These are phyloP conservation scores for Calliphora vomitoria DNA, from an alignment of 2,888 invertebrate genomes.

Conservation along the genomic window DNA sequence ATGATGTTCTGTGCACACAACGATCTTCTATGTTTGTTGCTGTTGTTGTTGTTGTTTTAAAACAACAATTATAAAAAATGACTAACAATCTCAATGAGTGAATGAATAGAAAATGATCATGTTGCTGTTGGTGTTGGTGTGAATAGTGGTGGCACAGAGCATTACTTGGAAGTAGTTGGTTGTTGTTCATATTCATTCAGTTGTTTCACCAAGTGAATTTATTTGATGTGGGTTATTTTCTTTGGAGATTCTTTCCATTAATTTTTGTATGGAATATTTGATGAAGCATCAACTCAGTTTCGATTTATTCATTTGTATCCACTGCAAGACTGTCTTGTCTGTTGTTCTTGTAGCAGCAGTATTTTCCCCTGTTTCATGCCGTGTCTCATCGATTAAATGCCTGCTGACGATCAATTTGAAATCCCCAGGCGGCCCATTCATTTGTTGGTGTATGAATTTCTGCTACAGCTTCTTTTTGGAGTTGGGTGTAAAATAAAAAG, in stretches of 20 bases:
- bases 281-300: slow-evolving; percentile 69
- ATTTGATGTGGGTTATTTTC: slow-evolving; percentile 68
- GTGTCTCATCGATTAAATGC: slow-evolving; percentile 78
- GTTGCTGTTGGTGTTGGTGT: background rate
- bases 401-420: slow-evolving; percentile 78
- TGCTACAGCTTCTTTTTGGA: slow-evolving; percentile 31
- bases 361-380: slow-evolving; percentile 44
- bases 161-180: slow-evolving; percentile 15
- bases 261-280: slow-evolving; percentile 45
- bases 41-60: slow-evolving; percentile 1
- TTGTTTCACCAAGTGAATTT: slow-evolving; percentile 30
- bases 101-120: slow-evolving; percentile 6
- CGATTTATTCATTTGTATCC: slow-evolving; percentile 50
- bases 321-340: slow-evolving; percentile 26
- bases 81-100: slow-evolving; percentile 57
- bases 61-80: slow-evolving; percentile 50
- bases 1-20: background rate
- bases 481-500: slow-evolving; percentile 61
- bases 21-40: background rate
- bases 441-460: slow-evolving; percentile 61
- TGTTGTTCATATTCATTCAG: slow-evolving; percentile 7
- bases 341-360: slow-evolving; percentile 7
- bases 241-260: slow-evolving; percentile 16
- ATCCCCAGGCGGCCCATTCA: slow-evolving; percentile 79
- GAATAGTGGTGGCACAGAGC: slow-evolving; percentile 2